Conservation (phyloP, 2,888 invertebrate species). For the Ctena decussata region DNA sequence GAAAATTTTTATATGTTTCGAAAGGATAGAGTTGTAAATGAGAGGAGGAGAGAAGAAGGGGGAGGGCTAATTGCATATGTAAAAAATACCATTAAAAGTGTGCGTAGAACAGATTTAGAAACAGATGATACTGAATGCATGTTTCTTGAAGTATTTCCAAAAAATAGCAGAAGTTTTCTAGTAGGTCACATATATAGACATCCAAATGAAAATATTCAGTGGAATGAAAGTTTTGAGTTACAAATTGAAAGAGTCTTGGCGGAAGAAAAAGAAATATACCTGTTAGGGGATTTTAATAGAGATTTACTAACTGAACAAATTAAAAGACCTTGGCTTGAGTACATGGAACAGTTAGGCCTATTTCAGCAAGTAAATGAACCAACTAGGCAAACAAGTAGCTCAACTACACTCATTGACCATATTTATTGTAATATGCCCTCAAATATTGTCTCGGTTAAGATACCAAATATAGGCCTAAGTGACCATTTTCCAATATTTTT, state of each 20-base stretch:
- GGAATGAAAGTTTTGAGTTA: background rate
- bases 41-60: background rate
- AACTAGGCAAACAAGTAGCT: background rate
- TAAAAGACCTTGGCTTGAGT: background rate
- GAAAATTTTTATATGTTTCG: background rate
- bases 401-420: background rate
- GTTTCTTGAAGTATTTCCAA: background rate
- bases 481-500: background rate
- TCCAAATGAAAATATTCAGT: background rate
- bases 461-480: background rate
- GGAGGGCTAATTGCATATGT: background rate
- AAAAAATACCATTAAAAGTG: background rate
- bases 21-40: background rate
- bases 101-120: background rate
- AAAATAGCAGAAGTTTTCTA: background rate
- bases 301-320: background rate
- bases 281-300: background rate
- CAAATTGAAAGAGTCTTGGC: background rate
- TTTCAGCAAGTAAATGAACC: background rate
- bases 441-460: background rate
- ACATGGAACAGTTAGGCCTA: background rate
- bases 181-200: background rate
- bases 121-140: background rate
- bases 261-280: background rate
- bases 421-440: background rate